phyloP scores from a whole-genome alignment of 2,797 vertebrate genomes.

The Meda fulgida region DNA sequence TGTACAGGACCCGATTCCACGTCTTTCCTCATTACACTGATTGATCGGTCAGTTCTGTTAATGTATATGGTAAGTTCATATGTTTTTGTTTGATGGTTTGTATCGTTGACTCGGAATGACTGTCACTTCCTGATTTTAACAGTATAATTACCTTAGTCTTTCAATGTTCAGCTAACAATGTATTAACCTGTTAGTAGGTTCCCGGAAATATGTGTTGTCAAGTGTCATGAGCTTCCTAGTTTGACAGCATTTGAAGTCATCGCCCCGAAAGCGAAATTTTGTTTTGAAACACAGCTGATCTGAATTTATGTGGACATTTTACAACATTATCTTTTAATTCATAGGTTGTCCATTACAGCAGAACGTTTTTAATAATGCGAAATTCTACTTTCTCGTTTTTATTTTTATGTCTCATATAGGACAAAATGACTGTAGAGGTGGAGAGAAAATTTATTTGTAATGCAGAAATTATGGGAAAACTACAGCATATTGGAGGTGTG shows the following conservation, averaged over 20 bases:
- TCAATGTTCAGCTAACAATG: not conserved
- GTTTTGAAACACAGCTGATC: not conserved
- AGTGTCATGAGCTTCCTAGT: not conserved
- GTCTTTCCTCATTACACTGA: not conserved
- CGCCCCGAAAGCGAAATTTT: not conserved
- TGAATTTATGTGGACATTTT: not conserved
- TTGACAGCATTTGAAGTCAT: not conserved
- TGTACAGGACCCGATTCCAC: not conserved
- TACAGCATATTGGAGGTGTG: slow-evolving; percentile 76
- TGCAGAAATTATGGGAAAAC: slow-evolving; percentile 68
- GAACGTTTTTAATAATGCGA: not conserved
- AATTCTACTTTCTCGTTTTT: not conserved
- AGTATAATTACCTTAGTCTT: not conserved
- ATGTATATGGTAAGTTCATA: not conserved
- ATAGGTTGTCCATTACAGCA: not conserved
- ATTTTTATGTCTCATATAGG: slow-evolving; percentile 64
- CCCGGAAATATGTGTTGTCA: slow-evolving; percentile 1
- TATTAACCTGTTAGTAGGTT: not conserved
- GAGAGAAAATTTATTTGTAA: slow-evolving; percentile 81
- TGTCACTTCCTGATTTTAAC: not conserved
- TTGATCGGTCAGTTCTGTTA: not conserved
- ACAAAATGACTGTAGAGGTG: slow-evolving; percentile 78
- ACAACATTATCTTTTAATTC: not conserved
- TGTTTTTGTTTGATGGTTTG: not conserved
- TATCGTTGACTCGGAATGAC: not conserved